Percentiles rank a stretch among this genome's conserved stretches.
phyloP scores from a whole-genome alignment of 2,113 vertebrate species.

The Nicator chloris region DNA sequence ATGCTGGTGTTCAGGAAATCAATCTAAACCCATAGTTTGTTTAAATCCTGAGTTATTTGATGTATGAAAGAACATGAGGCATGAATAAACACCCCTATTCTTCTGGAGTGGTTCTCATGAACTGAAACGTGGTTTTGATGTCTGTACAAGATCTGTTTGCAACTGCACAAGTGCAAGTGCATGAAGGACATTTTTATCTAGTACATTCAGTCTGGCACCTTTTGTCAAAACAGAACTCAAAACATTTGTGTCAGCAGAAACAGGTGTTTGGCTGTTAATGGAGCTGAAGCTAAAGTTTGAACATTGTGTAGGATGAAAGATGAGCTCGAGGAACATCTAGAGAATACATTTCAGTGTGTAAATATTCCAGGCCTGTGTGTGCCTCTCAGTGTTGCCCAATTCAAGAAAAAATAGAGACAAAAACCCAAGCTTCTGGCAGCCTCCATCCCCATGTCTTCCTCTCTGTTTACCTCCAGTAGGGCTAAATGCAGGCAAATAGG shows the following conservation, averaged over 20 bases:
- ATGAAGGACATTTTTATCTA: background rate
- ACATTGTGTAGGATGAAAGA: background rate
- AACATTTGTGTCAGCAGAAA: background rate
- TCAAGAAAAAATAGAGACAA: background rate
- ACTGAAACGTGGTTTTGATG: background rate
- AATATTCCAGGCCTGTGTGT: background rate
- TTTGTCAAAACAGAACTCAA: conserved; percentile 5
- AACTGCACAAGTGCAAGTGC: background rate
- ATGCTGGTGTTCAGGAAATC: background rate
- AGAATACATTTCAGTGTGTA: background rate
- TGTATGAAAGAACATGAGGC: background rate
- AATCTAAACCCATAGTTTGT: background rate
- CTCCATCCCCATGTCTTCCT: background rate
- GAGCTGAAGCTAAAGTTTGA: background rate
- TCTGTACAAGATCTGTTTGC: background rate
- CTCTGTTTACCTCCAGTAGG: background rate
- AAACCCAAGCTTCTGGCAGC: background rate
- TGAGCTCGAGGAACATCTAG: background rate
- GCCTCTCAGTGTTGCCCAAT: background rate
- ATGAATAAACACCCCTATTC: background rate
- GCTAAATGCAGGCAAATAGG: background rate
- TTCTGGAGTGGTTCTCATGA: fast-evolving
- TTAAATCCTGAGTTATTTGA: background rate
- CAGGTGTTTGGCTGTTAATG: background rate
- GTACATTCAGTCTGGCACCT: background rate